Percentiles rank a stretch among this genome's conserved stretches.
These are phyloP conservation scores for Eupithecia pulchellata DNA, from an alignment of 2,888 invertebrate species.

Conservation along the genomic window DNA sequence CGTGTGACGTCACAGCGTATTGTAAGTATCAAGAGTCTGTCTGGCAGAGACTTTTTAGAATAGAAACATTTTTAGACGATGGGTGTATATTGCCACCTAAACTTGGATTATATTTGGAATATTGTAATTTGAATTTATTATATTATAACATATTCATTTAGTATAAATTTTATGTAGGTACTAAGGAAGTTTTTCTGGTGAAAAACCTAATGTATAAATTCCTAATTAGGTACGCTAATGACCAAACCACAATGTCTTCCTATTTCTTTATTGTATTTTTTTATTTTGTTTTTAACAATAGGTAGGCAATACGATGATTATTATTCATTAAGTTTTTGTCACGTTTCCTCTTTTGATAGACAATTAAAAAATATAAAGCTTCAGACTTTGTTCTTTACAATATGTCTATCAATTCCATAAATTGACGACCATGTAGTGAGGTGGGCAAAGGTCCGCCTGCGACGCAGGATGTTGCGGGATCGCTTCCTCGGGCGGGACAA, in stretches of 20 bases:
- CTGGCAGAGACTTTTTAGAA: too few relatives aligned
- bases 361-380: background rate
- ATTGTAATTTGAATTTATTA: too few relatives aligned
- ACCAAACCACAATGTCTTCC: slow-evolving; percentile 17
- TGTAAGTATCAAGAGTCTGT: too few relatives aligned
- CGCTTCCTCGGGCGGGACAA: too few relatives aligned
- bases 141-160: too few relatives aligned
- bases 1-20: too few relatives aligned
- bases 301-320: background rate
- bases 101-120: too few relatives aligned
- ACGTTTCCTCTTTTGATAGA: background rate
- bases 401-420: background rate
- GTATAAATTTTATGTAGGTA: background rate
- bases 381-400: background rate
- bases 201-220: slow-evolving; percentile 19
- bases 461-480: too few relatives aligned
- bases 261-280: slow-evolving; percentile 1
- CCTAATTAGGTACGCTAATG: slow-evolving; percentile 14
- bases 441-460: too few relatives aligned
- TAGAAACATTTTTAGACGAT: too few relatives aligned
- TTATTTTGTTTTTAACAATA: background rate
- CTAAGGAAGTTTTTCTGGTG: slow-evolving; percentile 12
- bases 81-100: too few relatives aligned
- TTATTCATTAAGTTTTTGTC: background rate
- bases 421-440: background rate